A percentile compares a stretch with the other conserved stretches of the same genome.
Evolutionary conservation across 2,797 vertebrate species (phyloP).

Genomic region (Neostethus bicornis): DNA sequence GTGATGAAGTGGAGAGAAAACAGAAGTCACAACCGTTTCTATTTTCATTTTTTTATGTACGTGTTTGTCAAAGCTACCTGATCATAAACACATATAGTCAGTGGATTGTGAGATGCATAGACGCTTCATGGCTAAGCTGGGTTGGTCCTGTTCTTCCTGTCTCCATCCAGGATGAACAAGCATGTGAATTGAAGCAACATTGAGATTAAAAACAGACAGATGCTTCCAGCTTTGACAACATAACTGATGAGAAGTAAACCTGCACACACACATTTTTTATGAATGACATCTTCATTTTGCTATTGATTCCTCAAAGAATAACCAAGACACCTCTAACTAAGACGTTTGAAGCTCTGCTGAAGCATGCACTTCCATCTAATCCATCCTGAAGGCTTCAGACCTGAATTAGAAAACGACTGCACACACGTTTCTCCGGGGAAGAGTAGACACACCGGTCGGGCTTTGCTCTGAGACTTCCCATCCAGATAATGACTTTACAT

Average conservation of each 20-base stretch:
- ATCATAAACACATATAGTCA: slow-evolving; percentile 24
- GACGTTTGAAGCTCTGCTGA: slow-evolving; percentile 50
- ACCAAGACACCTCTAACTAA: slow-evolving; percentile 56
- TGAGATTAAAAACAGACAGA: slow-evolving; percentile 48
- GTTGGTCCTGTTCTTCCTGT: no score
- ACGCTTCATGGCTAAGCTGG: no score
- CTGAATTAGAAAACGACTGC: slow-evolving; percentile 50
- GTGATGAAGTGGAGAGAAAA: slow-evolving; percentile 50
- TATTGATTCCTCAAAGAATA: slow-evolving; percentile 63
- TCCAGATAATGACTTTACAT: slow-evolving; percentile 65
- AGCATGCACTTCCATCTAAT: slow-evolving; percentile 23
- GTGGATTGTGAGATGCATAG: no score
- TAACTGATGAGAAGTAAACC: slow-evolving; percentile 67
- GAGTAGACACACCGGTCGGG: slow-evolving; percentile 36
- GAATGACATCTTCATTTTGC: slow-evolving; percentile 79
- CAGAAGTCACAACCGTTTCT: slow-evolving; percentile 59
- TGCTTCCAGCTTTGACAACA: slow-evolving; percentile 59
- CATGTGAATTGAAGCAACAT: slow-evolving; percentile 31
- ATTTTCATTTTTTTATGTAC: slow-evolving; percentile 62
- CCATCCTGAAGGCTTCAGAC: slow-evolving; percentile 30
- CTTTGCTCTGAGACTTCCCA: slow-evolving; percentile 68
- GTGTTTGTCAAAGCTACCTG: slow-evolving; percentile 44
- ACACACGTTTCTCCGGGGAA: slow-evolving; percentile 15
- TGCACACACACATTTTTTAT: slow-evolving; percentile 70
- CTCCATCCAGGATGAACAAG: slow-evolving; percentile 56